Evolutionary conservation across 2,797 vertebrate species (phyloP).

Genomic region (Cuniculus paca): DNA sequence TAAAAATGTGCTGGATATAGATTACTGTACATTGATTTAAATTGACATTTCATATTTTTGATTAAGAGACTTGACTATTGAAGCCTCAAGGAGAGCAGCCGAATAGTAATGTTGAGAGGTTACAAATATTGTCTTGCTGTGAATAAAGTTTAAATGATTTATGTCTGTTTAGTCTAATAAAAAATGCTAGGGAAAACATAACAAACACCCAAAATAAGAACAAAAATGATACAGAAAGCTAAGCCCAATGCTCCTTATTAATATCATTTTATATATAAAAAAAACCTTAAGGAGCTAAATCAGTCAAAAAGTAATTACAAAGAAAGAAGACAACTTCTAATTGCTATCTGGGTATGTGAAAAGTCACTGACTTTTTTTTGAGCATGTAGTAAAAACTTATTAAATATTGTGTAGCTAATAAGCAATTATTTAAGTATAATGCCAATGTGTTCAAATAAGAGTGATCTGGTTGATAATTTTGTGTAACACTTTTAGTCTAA

Average conservation of each 20-base stretch:
- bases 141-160: neutral
- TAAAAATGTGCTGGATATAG: neutral
- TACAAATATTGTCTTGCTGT: neutral
- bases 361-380: neutral
- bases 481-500: neutral
- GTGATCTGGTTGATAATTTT: neutral
- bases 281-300: neutral
- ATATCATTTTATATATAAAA: neutral
- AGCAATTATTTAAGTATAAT: neutral
- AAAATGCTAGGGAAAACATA: neutral
- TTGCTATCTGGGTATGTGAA: neutral
- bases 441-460: neutral
- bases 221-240: neutral
- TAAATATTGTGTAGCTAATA: neutral
- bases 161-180: neutral
- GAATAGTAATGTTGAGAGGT: neutral
- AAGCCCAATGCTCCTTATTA: neutral
- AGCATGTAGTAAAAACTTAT: neutral
- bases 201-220: neutral
- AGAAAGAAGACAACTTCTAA: neutral
- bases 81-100: neutral
- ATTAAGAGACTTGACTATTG: neutral
- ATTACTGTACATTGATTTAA: neutral
- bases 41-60: neutral
- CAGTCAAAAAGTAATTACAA: neutral